These are phyloP conservation scores for Zygothrica quintamaculata DNA, from an alignment of 2,888 invertebrate genomes.

Conservation along the genomic window DNA sequence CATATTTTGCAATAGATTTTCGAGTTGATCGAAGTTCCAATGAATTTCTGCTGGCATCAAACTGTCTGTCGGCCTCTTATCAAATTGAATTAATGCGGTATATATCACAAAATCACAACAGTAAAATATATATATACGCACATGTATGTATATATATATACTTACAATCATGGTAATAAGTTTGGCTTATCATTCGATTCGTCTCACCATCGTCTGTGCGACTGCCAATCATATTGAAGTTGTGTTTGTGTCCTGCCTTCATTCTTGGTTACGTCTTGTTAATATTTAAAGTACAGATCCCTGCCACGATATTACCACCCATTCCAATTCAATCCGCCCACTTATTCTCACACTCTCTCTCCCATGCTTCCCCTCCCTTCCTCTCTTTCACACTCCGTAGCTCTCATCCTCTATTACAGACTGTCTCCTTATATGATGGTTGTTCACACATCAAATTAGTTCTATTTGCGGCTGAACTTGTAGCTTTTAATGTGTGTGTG, in stretches of 20 bases:
- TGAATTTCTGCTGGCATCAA: slow-evolving; percentile 46
- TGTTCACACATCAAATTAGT: slow-evolving; percentile 78
- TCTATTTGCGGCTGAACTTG: slow-evolving; percentile 65
- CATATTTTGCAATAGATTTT: slow-evolving; percentile 35
- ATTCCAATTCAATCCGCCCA: too few relatives aligned
- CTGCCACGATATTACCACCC: background rate
- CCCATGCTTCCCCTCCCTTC: background rate
- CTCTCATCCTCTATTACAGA: background rate
- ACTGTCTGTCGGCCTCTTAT: slow-evolving; percentile 52
- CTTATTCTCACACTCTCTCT: background rate
- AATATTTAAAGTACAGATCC: slow-evolving; percentile 15
- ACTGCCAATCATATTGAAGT: slow-evolving; percentile 34
- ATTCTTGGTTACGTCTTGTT: slow-evolving; percentile 19
- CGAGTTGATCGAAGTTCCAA: slow-evolving; percentile 53
- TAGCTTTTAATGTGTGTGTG: slow-evolving; percentile 65
- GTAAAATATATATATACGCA: slow-evolving; percentile 17
- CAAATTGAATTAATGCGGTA: slow-evolving; percentile 73
- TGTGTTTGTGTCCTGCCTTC: slow-evolving; percentile 16
- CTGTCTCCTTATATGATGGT: slow-evolving; percentile 22
- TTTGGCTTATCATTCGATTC: slow-evolving; percentile 38
- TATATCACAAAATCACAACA: slow-evolving; percentile 68
- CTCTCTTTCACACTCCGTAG: background rate
- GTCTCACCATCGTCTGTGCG: slow-evolving; percentile 19
- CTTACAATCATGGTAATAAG: slow-evolving; percentile 6
- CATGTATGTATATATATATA: slow-evolving; percentile 2